Evolutionary conservation across 1,140 invertebrate species (phyloP), one percentile per base, ranked within the genome.

Genomic region (Leguminivora glycinivorella): DNA sequence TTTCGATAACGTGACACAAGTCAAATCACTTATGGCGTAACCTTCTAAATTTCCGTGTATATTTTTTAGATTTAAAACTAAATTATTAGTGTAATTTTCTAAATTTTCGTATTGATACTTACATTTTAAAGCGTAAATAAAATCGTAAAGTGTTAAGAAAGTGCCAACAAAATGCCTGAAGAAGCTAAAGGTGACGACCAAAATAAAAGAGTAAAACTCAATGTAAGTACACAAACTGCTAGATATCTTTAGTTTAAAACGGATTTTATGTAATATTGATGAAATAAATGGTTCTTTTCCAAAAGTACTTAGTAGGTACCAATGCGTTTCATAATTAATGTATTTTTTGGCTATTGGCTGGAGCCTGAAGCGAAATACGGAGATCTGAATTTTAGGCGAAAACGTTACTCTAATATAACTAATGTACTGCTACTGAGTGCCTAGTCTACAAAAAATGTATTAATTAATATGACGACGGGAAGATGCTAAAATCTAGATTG

Each of bases 121-220:
- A 67, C 70, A 70, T 73, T 75, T 74, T n/a, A 6, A 66, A n/a
- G 63, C 63, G 9, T n/a, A 29, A 25, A 14, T 17, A 68, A 66
- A 70, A 67, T 43, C 25, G 10, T n/a, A 43, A 52, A 69, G 25
- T 52, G 12, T 69, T n/a, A 56, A 68, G 14, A 29, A 10, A 69
- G 26, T 56, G 19, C 38, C 4, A 68, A 12, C 56, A 83, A 76
- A 79, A 88, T 85, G 82, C 63, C 70, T 71, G 81, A 70, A 19
- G 77, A 38, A 38, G 4, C 40, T 5, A 17, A 17, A 4, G 40
- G 14, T n/a, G 14, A 79, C 66, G 84, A 86, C 34, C 87, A 87
- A 63, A 83, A 86, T 70, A 90, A 90, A 68, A 78, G 79, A 68
- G 88, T 90, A 22, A 90, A 90, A 81, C 80, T 90, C 72, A 76